These are phyloP conservation scores for Pogonognathellus flavescens DNA, from an alignment of 1,140 invertebrate species.

Conservation along the genomic window DNA sequence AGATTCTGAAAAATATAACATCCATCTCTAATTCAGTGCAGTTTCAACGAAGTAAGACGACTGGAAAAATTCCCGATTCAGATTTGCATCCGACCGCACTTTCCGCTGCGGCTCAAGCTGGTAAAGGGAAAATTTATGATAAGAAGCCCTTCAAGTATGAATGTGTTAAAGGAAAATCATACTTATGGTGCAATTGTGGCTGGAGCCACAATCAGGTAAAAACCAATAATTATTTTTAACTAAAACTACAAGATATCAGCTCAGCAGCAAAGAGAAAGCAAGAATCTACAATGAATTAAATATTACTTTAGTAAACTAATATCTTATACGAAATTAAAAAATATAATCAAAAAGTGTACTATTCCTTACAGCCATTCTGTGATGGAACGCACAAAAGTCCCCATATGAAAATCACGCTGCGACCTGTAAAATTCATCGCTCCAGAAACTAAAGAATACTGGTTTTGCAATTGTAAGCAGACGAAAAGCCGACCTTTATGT, in stretches of 20 bases:
- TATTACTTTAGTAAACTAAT: no score
- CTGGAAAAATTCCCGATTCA: slow-evolving; percentile 49
- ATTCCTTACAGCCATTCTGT: slow-evolving; percentile 85
- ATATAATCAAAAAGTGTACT: slow-evolving; percentile 43
- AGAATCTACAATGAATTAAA: no score
- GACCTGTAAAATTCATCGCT: slow-evolving; percentile 86
- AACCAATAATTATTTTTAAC: no score
- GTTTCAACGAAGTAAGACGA: slow-evolving; percentile 11
- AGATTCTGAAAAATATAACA: background rate
- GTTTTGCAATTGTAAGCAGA: slow-evolving; percentile 99
- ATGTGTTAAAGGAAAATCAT: slow-evolving; percentile 84
- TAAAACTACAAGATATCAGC: no score
- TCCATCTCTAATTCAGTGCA: background rate
- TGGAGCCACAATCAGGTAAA: slow-evolving; percentile 84
- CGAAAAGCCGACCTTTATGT: slow-evolving; percentile 94
- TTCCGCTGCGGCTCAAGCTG: slow-evolving; percentile 71
- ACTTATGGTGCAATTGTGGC: slow-evolving; percentile 95
- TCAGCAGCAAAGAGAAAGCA: no score
- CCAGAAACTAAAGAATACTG: slow-evolving; percentile 94
- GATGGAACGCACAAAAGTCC: slow-evolving; percentile 89
- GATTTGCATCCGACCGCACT: background rate
- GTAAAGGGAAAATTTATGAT: slow-evolving; percentile 84
- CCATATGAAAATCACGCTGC: slow-evolving; percentile 74
- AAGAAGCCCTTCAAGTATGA: slow-evolving; percentile 88
- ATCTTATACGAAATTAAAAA: no score